phyloP scores from a whole-genome alignment of 2,113 vertebrate genomes.

The Anguilla japonica region DNA sequence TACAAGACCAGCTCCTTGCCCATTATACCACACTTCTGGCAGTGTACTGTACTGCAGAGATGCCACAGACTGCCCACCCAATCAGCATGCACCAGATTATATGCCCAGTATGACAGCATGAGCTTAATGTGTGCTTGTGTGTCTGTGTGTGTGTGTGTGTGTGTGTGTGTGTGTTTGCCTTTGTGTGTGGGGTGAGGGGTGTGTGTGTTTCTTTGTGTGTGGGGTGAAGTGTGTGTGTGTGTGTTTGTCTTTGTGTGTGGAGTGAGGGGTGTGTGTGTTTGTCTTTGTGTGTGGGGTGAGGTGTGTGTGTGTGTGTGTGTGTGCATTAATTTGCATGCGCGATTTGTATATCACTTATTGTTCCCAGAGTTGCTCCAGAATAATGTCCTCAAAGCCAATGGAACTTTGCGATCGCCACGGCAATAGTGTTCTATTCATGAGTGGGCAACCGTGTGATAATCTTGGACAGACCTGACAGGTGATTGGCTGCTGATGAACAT shows the following conservation, averaged over 20 bases:
- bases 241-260: neutral
- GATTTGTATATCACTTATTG: neutral
- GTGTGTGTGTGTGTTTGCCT: too few species aligned
- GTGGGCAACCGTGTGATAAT: neutral
- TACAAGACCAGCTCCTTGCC: too few species aligned
- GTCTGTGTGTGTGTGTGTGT: neutral
- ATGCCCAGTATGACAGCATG: neutral
- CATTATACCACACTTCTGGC: too few species aligned
- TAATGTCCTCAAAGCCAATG: neutral
- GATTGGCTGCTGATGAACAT: neutral
- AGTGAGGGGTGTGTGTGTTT: too few species aligned
- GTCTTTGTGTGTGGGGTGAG: too few species aligned
- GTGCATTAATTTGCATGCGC: neutral
- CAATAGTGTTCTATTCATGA: neutral
- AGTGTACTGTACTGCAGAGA: neutral
- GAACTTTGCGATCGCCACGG: too few species aligned
- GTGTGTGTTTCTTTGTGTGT: too few species aligned
- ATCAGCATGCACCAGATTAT: neutral
- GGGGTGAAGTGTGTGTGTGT: neutral
- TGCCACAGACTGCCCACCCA: neutral
- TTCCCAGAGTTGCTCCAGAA: neutral
- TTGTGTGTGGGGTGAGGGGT: too few species aligned
- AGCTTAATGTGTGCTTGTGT: neutral
- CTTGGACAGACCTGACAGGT: neutral
- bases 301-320: too few species aligned